Evolutionary conservation across 2,113 vertebrate genomes (phyloP), one percentile per base, ranked within the genome.

Genomic region (Anhinga anhinga): DNA sequence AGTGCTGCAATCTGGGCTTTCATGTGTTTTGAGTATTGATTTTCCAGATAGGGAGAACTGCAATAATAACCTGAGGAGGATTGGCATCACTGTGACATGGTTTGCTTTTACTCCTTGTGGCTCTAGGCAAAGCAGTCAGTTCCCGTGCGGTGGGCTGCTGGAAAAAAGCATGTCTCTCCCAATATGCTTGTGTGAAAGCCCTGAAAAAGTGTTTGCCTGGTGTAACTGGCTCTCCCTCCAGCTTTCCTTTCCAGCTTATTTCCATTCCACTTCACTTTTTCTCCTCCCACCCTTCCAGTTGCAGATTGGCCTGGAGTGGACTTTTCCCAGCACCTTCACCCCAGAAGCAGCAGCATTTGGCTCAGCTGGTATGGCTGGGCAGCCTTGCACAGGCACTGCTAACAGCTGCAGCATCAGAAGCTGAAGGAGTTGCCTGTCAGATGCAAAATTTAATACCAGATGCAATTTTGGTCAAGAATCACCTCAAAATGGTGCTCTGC

Each of bases 21-120:
- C 34, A 22, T 23, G 53, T 92, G 62, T 56, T 79, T 93, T 58
- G 32, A 50, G 73, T 82, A 89, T 95, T 93, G 95, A 95, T 89
- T 95, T 96, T 93, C 49, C 32, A 58, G 45, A 52, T 9, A 56
- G 45, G 34, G 34, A 72, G 74, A 69, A 61, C 38, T 69, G 40
- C 66, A 80, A 5, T 80, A 50, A 83, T 66, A 89, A 93, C 66
- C n/a, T 87, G 13, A 14, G 61, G 58, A 91, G 58, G 45, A 58
- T 58, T 92, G 77, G n/a, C 83, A 70, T 72, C 18, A 7, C 44
- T 32, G 53, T 79, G 80, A 66, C 74, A 56, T 91, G 74, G 7
- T 92, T 93, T 82, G 27, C 34, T 95, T 78, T 89, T 87, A 45
- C 77, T 88, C 66, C 53, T 87, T 56, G 27, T 9, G 36, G 9